Evolutionary conservation across 2,113 vertebrate genomes (phyloP).

Genomic region (Chaetodon trifascialis): DNA sequence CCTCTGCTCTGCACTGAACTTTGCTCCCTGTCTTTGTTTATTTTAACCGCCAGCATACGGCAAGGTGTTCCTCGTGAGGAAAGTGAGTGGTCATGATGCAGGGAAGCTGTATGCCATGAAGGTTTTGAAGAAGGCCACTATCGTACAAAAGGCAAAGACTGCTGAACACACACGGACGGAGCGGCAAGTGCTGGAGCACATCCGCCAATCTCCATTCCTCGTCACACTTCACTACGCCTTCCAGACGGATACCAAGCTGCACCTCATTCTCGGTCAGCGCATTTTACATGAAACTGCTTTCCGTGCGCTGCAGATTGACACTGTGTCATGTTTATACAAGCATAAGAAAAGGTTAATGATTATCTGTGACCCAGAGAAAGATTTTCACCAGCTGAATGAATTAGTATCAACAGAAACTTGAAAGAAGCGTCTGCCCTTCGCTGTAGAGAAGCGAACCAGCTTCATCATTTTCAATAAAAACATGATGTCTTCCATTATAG

Average conservation of each 20-base stretch:
- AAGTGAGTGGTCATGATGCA: constrained; percentile 94
- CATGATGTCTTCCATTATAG: constrained; percentile 71
- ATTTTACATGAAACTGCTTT: background rate
- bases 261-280: constrained; percentile 94
- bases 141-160: constrained; percentile 98
- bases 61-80: constrained; percentile 97
- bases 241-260: constrained; percentile 97
- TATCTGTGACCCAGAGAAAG: background rate
- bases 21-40: constrained; percentile 28
- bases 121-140: constrained; percentile 97
- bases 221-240: constrained; percentile 98
- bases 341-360: constrained; percentile 21
- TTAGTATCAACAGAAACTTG: background rate
- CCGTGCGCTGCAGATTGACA: background rate
- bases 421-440: background rate
- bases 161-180: constrained; percentile 95
- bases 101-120: constrained; percentile 98
- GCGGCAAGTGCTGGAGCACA: constrained; percentile 96
- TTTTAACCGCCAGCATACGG: constrained; percentile 89
- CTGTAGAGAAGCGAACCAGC: background rate
- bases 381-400: background rate
- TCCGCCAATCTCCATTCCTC: constrained; percentile 94
- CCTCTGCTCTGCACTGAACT: constrained; percentile 1
- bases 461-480: background rate
- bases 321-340: constrained; percentile 9